Evolutionary conservation across 2,888 invertebrate species (phyloP), one percentile per base, ranked within the genome.

Genomic region (Leptinotarsa rubiginosa): DNA sequence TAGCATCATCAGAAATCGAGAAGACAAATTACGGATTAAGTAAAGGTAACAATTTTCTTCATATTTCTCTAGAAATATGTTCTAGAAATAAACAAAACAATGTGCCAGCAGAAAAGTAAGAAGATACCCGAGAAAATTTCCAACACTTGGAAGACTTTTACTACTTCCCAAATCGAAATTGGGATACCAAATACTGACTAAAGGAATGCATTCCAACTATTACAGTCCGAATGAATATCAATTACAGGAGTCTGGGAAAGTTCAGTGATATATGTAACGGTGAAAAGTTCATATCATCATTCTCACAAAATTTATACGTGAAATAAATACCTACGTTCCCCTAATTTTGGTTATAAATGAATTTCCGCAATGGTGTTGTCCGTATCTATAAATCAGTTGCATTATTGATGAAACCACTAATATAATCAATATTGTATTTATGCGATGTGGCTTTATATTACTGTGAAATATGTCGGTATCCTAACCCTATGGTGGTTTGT

Each of bases 321-420:
- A 56, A 18, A 56, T 56, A 22, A 56, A 56, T 56, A 56, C 22
- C 15, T 13, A 22, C 22, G 56, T 56, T 56, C 20, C 22, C 56
- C 56, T 5, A 20, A 56, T 56, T 56, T 10, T 15, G 56, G 56
- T 15, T 22, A 3, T 22, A 56, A 56, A 56, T 56, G 56, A 56
- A 20, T 56, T 20, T 56, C 22, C 56, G 20, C 56, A 56, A 56
- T 56, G 22, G 25, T 56, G 18, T 52, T 52, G 52, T n/a, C 18
- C 22, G 20, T 22, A 56, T 56, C 22, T 56, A 56, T 56, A 56
- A 56, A 56, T 56, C 56, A 22, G 56, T 56, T 56, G 56, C 22
- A 56, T 56, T 56, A 56, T 56, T 56, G 56, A 56, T 56, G 56
- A 22, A 56, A 56, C 56, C 56, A 20, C 56, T 56, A 56, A 56